Percentiles rank a stretch among this genome's conserved stretches.
Evolutionary conservation across 2,797 vertebrate genomes (phyloP).

Genomic region (Dendrocincla fuliginosa): DNA sequence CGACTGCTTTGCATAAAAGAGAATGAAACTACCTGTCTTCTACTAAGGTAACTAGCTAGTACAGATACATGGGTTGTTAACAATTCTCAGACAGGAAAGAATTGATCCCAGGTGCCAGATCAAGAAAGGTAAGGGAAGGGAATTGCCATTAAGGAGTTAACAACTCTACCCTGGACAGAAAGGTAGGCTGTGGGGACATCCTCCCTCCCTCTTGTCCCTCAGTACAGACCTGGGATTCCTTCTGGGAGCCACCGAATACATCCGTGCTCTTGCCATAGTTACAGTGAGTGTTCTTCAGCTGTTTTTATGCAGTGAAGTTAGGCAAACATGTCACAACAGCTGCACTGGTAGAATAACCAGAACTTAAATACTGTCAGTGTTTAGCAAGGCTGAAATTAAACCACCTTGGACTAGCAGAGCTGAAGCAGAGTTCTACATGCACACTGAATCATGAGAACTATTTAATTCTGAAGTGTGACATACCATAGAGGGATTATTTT

Average conservation of each 20-base stretch:
- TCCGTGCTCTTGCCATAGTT: background rate
- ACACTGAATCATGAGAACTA: background rate
- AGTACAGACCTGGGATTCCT: background rate
- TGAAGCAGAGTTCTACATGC: background rate
- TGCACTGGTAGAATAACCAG: background rate
- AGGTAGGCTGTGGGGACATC: background rate
- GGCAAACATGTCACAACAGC: background rate
- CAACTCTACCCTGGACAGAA: background rate
- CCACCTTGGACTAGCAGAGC: background rate
- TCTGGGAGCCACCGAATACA: background rate
- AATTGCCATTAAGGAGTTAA: background rate
- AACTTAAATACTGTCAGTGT: background rate
- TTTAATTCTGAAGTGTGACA: background rate
- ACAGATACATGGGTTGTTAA: background rate
- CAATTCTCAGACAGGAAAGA: background rate
- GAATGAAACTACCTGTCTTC: background rate
- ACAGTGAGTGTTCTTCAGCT: background rate
- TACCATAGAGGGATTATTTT: background rate
- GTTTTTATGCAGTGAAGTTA: background rate
- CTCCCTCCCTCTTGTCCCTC: background rate
- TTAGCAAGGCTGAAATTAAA: slow-evolving; percentile 18
- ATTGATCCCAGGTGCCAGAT: background rate
- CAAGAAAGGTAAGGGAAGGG: background rate
- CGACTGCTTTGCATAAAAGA: background rate
- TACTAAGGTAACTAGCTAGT: background rate